Conservation (phyloP, 2,113 vertebrate species). For the Galemys pyrenaicus region DNA sequence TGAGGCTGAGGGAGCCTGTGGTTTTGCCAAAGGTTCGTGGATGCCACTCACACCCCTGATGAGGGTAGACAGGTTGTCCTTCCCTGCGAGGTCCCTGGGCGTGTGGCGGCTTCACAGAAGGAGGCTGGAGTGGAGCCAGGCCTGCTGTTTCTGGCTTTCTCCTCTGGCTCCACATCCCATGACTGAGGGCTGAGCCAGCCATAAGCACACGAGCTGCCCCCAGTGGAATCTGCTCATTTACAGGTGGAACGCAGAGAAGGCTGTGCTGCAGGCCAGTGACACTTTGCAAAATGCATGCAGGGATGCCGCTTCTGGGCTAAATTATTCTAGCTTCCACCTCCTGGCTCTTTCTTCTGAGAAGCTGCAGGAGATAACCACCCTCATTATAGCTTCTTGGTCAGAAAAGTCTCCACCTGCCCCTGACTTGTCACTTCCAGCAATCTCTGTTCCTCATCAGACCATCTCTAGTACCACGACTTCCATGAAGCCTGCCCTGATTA, state of each 20-base stretch:
- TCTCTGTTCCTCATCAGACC: background rate
- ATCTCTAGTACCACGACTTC: background rate
- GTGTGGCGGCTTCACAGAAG: background rate
- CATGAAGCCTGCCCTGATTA: too few species aligned
- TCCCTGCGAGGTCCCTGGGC: too few species aligned
- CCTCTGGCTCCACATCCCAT: background rate
- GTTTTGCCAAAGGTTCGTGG: too few species aligned
- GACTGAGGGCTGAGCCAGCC: background rate
- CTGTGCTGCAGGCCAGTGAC: slow-evolving; percentile 54
- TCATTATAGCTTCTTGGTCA: background rate
- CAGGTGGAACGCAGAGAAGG: slow-evolving; percentile 58
- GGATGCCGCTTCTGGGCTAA: slow-evolving; percentile 61
- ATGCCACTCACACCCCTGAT: background rate
- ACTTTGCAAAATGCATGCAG: slow-evolving; percentile 61
- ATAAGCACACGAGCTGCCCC: background rate
- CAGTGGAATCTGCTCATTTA: slow-evolving; percentile 48
- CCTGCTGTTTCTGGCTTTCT: slow-evolving; percentile 12
- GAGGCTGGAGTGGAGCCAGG: background rate
- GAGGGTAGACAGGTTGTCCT: background rate
- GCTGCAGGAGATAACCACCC: background rate
- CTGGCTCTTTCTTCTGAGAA: background rate
- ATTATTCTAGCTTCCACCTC: background rate
- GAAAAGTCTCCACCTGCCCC: background rate
- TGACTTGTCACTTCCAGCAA: background rate
- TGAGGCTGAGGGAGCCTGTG: background rate